phyloP scores from a whole-genome alignment of 2,113 vertebrate species.

The Sterrhoptilus dennistouni region DNA sequence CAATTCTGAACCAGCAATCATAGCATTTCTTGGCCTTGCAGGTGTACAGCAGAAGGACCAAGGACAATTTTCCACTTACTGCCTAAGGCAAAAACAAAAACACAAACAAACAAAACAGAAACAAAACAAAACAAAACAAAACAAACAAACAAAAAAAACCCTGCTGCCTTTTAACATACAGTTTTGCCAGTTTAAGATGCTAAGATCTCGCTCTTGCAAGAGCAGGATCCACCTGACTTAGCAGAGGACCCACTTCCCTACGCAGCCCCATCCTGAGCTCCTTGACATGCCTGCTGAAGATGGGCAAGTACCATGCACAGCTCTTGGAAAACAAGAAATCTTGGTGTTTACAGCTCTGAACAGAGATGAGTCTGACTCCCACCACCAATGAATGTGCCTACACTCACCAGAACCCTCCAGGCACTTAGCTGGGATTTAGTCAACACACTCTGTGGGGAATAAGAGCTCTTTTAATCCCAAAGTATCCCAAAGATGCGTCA shows the following conservation, averaged over 20 bases:
- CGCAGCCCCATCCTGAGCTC: not conserved
- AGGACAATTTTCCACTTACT: not conserved
- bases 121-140: not conserved
- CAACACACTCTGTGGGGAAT: not conserved
- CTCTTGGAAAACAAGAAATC: not conserved
- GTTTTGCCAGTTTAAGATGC: not conserved
- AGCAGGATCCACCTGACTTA: not conserved
- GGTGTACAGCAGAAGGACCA: not conserved
- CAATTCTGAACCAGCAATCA: not conserved
- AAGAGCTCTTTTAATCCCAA: not conserved
- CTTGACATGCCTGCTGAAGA: not conserved
- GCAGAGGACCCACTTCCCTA: not conserved
- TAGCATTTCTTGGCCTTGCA: not conserved
- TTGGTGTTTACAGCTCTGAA: not conserved
- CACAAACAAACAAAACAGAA: no score
- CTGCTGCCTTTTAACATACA: not conserved
- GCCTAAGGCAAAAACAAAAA: rapidly evolving
- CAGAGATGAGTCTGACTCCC: not conserved
- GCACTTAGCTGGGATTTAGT: not conserved
- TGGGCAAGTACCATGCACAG: not conserved
- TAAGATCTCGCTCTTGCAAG: not conserved
- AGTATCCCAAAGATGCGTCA: not conserved
- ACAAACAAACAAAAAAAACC: not conserved
- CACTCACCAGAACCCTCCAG: not conserved
- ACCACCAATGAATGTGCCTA: not conserved